phyloP scores from a whole-genome alignment of 1,140 invertebrate genomes.

The Drosophila dunni region DNA sequence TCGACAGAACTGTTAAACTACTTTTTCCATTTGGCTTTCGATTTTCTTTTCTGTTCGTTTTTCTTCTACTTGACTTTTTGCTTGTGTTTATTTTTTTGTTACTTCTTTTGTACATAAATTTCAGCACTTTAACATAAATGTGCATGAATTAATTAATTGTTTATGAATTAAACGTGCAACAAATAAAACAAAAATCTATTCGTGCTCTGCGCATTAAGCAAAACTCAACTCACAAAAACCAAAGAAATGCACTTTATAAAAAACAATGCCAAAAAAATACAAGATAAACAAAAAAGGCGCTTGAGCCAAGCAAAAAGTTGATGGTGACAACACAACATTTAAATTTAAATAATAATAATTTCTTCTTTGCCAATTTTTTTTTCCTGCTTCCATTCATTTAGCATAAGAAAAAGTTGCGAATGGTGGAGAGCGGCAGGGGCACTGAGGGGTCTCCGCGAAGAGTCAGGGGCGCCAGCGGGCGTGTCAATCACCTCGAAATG shows the following conservation, averaged over 20 bases:
- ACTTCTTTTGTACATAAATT: conserved; percentile 64
- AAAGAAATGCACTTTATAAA: conserved; percentile 51
- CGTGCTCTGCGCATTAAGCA: conserved; percentile 29
- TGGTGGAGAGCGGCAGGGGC: background rate
- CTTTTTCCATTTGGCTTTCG: conserved; percentile 57
- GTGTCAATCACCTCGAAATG: conserved; percentile 77
- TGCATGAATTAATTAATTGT: conserved; percentile 83
- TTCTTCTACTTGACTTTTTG: conserved; percentile 12
- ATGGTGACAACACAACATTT: conserved; percentile 53
- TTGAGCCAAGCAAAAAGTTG: conserved; percentile 53
- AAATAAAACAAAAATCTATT: conserved; percentile 41
- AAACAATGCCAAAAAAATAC: conserved; percentile 73
- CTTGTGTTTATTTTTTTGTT: conserved; percentile 17
- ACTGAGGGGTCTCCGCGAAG: conserved; percentile 17
- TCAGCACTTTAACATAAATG: conserved; percentile 79
- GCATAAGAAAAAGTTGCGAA: background rate
- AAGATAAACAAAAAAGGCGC: conserved; percentile 78
- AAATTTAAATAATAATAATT: conserved; percentile 32
- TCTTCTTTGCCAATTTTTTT: conserved; percentile 27
- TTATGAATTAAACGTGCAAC: conserved; percentile 80
- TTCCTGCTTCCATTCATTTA: background rate
- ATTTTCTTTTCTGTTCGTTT: conserved; percentile 29
- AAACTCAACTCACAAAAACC: conserved; percentile 38
- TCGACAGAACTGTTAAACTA: conserved; percentile 73
- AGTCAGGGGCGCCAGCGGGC: conserved; percentile 74